phyloP scores from a whole-genome alignment of 2,113 vertebrate species.

The Corythoichthys intestinalis region DNA sequence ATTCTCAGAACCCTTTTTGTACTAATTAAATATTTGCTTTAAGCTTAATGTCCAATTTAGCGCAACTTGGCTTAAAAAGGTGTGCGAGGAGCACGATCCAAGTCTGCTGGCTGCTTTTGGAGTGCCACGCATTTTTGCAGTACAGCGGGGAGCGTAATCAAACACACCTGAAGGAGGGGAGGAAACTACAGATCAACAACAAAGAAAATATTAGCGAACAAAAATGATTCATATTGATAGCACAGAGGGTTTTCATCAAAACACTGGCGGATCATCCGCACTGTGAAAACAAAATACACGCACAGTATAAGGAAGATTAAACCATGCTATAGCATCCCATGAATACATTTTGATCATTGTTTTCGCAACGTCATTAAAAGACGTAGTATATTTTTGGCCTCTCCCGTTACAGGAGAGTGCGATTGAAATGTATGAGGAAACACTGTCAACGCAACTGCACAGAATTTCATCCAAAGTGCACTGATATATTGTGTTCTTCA shows the following conservation, averaged over 20 bases:
- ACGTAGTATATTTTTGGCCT: slow-evolving; percentile 26
- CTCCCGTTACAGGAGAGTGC: slow-evolving; percentile 3
- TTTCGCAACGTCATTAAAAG: slow-evolving; percentile 38
- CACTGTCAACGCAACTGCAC: slow-evolving; percentile 26
- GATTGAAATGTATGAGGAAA: slow-evolving; percentile 36
- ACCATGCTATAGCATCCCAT: slow-evolving; percentile 57
- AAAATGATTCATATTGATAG: slow-evolving; percentile 36
- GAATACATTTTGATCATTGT: slow-evolving; percentile 43
- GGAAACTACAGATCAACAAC: slow-evolving; percentile 46
- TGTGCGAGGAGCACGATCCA: slow-evolving; percentile 25
- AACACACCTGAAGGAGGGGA: slow-evolving; percentile 33
- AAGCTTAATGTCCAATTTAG: slow-evolving; percentile 19
- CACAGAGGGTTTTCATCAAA: slow-evolving; percentile 46
- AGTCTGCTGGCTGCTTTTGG: slow-evolving; percentile 11
- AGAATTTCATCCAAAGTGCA: slow-evolving; percentile 41
- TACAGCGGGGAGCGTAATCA: slow-evolving; percentile 45
- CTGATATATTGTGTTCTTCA: slow-evolving; percentile 42
- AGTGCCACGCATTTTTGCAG: slow-evolving; percentile 38
- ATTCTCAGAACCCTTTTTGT: slow-evolving; percentile 32
- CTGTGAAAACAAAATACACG: slow-evolving; percentile 56
- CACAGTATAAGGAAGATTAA: slow-evolving; percentile 57
- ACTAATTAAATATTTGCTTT: slow-evolving; percentile 18
- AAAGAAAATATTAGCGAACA: slow-evolving; percentile 9
- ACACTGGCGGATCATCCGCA: slow-evolving; percentile 37
- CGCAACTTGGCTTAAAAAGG: slow-evolving; percentile 21